phyloP scores from a whole-genome alignment of 1,140 invertebrate species.

The Caligus rogercresseyi region DNA sequence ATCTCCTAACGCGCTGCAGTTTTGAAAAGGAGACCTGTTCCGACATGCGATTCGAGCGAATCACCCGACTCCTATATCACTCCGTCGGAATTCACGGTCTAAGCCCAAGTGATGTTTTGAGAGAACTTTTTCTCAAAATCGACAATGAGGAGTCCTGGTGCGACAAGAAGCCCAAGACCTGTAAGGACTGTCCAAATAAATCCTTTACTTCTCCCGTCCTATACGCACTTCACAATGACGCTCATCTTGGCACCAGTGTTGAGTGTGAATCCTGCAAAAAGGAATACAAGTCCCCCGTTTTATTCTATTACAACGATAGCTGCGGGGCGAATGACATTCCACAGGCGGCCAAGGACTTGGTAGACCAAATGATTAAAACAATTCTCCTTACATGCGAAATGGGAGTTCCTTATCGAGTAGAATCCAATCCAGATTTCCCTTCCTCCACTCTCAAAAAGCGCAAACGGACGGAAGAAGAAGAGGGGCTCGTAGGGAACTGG shows the following conservation, averaged over 20 bases:
- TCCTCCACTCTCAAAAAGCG: neutral
- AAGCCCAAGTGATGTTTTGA: neutral
- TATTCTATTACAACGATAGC: neutral
- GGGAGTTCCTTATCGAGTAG: neutral
- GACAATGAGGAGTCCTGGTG: neutral
- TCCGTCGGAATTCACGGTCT: neutral
- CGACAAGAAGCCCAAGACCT: neutral
- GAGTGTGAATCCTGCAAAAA: neutral
- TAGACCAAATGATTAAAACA: neutral
- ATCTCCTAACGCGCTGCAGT: neutral
- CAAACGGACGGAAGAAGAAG: neutral
- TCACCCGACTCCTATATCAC: neutral
- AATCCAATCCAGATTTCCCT: neutral
- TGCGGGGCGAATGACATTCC: neutral
- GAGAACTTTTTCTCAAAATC: neutral
- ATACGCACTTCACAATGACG: neutral
- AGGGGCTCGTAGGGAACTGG: neutral
- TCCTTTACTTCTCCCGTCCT: neutral
- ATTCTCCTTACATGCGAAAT: neutral
- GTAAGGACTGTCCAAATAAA: neutral
- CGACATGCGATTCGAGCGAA: neutral
- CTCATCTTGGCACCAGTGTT: neutral
- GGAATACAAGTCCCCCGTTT: neutral
- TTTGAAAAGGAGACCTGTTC: neutral
- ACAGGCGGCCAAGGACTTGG: neutral